Evolutionary conservation across 1,140 invertebrate genomes (phyloP).

Genomic region (Ips typographus): DNA sequence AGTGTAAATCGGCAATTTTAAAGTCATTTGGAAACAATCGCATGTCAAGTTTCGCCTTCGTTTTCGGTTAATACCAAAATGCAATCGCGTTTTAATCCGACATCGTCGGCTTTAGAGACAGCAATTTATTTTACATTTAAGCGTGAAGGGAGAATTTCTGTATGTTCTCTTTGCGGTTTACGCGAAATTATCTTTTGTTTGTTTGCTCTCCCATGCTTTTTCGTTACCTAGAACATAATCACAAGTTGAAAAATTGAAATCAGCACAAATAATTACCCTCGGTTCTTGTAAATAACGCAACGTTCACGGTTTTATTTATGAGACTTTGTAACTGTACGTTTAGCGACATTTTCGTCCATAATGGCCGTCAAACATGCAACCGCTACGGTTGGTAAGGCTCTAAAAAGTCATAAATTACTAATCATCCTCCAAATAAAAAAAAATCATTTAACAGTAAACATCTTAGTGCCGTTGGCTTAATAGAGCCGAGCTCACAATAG

Average conservation of each 20-base stretch:
- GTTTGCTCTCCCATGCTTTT: conserved; percentile 2
- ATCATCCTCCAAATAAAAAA: too few relatives aligned
- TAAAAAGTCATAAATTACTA: background rate
- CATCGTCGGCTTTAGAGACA: conserved; percentile 25
- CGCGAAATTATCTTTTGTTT: conserved; percentile 8
- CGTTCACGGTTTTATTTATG: conserved; percentile 24
- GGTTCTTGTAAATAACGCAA: conserved; percentile 15
- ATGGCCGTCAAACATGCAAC: conserved; percentile 12
- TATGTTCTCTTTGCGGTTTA: conserved; percentile 1
- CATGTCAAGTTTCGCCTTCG: conserved; percentile 18
- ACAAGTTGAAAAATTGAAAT: conserved; percentile 1
- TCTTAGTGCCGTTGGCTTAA: background rate
- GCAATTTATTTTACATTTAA: conserved; percentile 27
- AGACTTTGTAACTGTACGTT: conserved; percentile 15
- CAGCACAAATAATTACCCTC: conserved; percentile 24
- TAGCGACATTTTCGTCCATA: conserved; percentile 20
- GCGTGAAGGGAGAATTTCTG: conserved; percentile 18
- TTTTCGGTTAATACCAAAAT: conserved; percentile 23
- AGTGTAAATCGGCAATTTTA: conserved; percentile 28
- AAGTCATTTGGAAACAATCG: conserved; percentile 24
- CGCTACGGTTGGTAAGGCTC: background rate
- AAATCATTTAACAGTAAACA: too few relatives aligned
- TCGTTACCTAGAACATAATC: background rate
- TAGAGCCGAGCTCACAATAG: conserved; percentile 1
- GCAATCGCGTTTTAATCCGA: conserved; percentile 28